Conservation (phyloP, 2,113 vertebrate genomes). For the Centropus unirufus region DNA sequence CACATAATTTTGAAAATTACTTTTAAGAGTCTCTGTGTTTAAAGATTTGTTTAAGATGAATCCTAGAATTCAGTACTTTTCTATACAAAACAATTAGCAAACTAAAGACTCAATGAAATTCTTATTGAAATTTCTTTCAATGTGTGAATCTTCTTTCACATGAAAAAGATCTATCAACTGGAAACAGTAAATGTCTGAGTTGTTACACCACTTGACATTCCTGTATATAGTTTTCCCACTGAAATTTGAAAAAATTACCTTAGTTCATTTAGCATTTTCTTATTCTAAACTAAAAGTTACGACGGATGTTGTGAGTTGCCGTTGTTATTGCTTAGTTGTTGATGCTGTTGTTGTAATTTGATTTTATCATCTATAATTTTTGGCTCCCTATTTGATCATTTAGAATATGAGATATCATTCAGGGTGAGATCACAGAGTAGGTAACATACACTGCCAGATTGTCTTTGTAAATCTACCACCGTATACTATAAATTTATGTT, state of each 20-base stretch:
- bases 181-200: not conserved
- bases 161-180: not conserved
- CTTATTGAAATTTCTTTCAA: not conserved
- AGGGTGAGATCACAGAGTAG: not conserved
- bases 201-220: not conserved
- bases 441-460: not conserved
- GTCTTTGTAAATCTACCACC: not conserved
- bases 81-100: not conserved
- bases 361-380: not conserved
- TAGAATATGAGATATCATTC: not conserved
- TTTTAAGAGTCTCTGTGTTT: not conserved
- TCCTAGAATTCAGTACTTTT: not conserved
- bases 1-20: not conserved
- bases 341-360: not conserved
- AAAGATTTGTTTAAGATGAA: not conserved
- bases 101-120: not conserved
- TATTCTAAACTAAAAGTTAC: not conserved
- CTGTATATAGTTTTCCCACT: not conserved
- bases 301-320: not conserved
- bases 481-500: not conserved
- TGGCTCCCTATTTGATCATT: not conserved
- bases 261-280: not conserved
- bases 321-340: not conserved
- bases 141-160: not conserved
- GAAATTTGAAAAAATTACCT: not conserved